A percentile compares a stretch with the other conserved stretches of the same genome.
phyloP scores from a whole-genome alignment of 2,888 invertebrate genomes.

The Tetragonula carbonaria region DNA sequence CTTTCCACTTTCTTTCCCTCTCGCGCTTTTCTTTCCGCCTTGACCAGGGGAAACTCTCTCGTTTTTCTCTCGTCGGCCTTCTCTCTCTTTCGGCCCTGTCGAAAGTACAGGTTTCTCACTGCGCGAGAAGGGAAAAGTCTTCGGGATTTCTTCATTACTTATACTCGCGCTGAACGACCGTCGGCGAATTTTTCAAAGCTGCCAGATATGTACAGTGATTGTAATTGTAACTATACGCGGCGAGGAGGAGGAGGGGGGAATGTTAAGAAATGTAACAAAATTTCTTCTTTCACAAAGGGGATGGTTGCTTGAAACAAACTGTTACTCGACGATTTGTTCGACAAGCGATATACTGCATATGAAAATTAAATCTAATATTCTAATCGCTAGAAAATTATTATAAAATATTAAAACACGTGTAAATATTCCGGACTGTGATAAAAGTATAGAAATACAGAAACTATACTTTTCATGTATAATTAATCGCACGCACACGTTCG shows the following conservation, averaged over 20 bases:
- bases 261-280: too few relatives aligned
- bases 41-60: conserved; percentile 23
- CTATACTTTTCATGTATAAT: too few relatives aligned
- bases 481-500: too few relatives aligned
- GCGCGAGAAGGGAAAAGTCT: conserved; percentile 59
- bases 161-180: conserved; percentile 46
- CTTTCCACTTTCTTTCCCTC: not conserved
- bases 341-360: too few relatives aligned
- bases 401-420: too few relatives aligned
- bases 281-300: too few relatives aligned
- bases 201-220: conserved; percentile 43
- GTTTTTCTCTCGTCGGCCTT: not conserved
- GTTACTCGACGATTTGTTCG: too few relatives aligned
- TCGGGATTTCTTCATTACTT: conserved; percentile 70
- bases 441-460: too few relatives aligned
- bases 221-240: conserved; percentile 19
- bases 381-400: too few relatives aligned
- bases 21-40: conserved; percentile 14
- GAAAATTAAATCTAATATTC: too few relatives aligned
- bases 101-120: conserved; percentile 45
- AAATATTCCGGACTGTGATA: too few relatives aligned
- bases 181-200: conserved; percentile 40
- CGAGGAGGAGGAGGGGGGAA: not conserved
- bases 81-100: not conserved
- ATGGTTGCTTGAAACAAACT: too few relatives aligned